These are phyloP conservation scores for Eleginops maclovinus DNA, from an alignment of 2,113 vertebrate genomes.

Conservation along the genomic window DNA sequence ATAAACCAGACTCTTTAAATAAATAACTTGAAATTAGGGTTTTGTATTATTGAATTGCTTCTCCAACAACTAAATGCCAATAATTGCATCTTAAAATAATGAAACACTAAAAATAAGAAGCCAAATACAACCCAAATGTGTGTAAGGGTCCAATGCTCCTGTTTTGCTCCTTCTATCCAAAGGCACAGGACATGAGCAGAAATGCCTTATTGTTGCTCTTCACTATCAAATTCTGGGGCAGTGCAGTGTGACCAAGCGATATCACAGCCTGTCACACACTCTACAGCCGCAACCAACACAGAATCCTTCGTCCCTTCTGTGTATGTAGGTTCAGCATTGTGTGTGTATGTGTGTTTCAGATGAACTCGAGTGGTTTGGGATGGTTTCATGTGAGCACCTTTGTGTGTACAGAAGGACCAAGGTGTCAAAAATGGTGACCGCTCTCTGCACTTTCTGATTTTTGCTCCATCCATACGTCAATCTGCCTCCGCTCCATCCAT, in stretches of 20 bases:
- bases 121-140: background rate
- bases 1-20: background rate
- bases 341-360: slow-evolving; percentile 7
- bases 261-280: slow-evolving; percentile 60
- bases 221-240: slow-evolving; percentile 44
- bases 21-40: background rate
- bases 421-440: slow-evolving; percentile 43
- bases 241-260: slow-evolving; percentile 51
- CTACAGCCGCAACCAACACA: slow-evolving; percentile 29
- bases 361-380: slow-evolving; percentile 45
- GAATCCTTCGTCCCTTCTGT: slow-evolving; percentile 1
- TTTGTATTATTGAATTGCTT: background rate
- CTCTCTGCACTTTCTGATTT: slow-evolving; percentile 18
- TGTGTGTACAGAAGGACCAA: slow-evolving; percentile 26
- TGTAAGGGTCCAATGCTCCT: background rate
- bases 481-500: slow-evolving; percentile 7
- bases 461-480: slow-evolving; percentile 29
- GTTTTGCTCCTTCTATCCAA: background rate
- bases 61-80: background rate
- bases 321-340: slow-evolving; percentile 2
- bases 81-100: background rate
- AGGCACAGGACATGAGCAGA: slow-evolving; percentile 4
- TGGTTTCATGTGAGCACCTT: slow-evolving; percentile 67
- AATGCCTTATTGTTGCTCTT: slow-evolving; percentile 24
- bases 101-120: background rate